Evolutionary conservation across 2,797 vertebrate genomes (phyloP).

Genomic region (Xenentodon cancila): DNA sequence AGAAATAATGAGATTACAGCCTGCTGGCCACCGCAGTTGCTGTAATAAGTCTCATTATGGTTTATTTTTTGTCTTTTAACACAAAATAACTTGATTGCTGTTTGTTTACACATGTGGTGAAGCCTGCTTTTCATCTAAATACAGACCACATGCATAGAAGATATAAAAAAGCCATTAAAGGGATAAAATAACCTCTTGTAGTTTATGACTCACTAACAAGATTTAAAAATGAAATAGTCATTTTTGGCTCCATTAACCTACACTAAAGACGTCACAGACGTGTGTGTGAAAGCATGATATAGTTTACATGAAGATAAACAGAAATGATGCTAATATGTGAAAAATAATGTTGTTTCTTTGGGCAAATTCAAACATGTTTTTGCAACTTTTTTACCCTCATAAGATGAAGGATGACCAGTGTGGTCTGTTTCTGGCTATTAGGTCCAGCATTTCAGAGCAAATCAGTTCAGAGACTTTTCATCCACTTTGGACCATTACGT

Average conservation of each 20-base stretch:
- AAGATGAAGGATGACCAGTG: too few species aligned
- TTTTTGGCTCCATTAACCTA: slow-evolving; percentile 12
- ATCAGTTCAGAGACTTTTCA: too few species aligned
- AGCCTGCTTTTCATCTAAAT: slow-evolving; percentile 43
- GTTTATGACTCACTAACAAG: slow-evolving; percentile 20
- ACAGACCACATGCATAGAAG: slow-evolving; percentile 37
- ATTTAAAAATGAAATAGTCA: slow-evolving; percentile 7
- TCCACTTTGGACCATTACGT: too few species aligned
- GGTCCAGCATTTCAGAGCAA: too few species aligned
- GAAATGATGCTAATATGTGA: slow-evolving; percentile 30
- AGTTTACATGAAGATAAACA: neutral
- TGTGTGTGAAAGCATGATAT: neutral
- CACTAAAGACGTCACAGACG: slow-evolving; percentile 8
- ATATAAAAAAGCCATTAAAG: slow-evolving; percentile 30
- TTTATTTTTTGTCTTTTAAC: slow-evolving; percentile 15
- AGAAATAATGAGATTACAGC: slow-evolving; percentile 31
- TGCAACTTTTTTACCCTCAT: too few species aligned
- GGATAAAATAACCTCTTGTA: neutral
- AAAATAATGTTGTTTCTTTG: neutral
- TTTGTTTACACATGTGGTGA: slow-evolving; percentile 53
- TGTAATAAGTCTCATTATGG: slow-evolving; percentile 60
- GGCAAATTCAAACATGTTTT: too few species aligned
- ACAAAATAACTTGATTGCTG: slow-evolving; percentile 51
- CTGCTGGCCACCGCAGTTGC: slow-evolving; percentile 28
- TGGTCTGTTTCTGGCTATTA: too few species aligned